Evolutionary conservation across 2,888 invertebrate species (phyloP), one percentile per base, ranked within the genome.

Genomic region (Eupithecia exiguata): DNA sequence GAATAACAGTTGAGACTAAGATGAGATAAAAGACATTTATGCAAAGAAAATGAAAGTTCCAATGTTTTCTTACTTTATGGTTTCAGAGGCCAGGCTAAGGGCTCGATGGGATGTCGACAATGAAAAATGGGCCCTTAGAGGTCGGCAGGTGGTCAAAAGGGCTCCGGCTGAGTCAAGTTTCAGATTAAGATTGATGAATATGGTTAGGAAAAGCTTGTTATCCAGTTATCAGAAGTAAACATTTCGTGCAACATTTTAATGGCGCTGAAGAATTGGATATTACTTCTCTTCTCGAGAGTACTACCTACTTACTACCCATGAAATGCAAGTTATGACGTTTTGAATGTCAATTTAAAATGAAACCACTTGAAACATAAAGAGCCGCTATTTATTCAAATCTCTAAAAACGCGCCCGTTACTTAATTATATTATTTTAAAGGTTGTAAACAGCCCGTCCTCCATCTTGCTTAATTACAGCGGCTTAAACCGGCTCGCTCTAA

Each of bases 391-490:
- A 25, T 25, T 58, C 21, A 14, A 53, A 58, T 58, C 12, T 58
- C 14, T 58, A 25, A 25, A 21, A 58, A 25, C 58, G 25, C 25
- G 25, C 12, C 21, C 53, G 53, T 53, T 75, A 74, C 71, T 68
- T 71, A 74, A 78, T 78, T 69, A 77, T 78, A 77, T 79, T 79
- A 80, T 79, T 78, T 36, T 75, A 76, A 78, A 77, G 66, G 76
- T 76, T 75, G 72, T 79, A 77, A 78, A 76, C 77, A 76, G 78
- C 66, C 76, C 62, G 72, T 69, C 76, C 77, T 77, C 79, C 88
- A 84, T 92, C 92, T 91, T 90, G 87, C 90, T 91, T 93, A 92
- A 93, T 93, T 92, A 93, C 91, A 87, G 82, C 81, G 78, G 86
- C 88, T 90, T 74, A 77, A 72, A 71, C 84, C 80, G 83, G 90